Evolutionary conservation across 1,140 invertebrate species (phyloP).

Genomic region (Onthophagus taurus): DNA sequence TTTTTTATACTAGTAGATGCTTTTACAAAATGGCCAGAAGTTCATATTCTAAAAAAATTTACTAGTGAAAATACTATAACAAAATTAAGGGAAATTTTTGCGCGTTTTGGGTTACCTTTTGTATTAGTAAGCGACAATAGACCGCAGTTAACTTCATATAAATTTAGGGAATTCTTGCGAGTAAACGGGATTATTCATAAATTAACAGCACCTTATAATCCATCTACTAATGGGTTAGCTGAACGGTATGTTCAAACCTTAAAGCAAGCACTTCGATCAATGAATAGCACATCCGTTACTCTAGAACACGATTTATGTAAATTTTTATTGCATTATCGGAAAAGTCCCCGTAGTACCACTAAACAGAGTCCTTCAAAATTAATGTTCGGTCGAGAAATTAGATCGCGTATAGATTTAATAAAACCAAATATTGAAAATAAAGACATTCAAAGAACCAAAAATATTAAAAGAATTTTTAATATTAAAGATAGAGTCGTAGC

Average conservation of each 20-base stretch:
- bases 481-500: too few species aligned
- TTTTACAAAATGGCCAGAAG: constrained; percentile 14
- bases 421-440: too few species aligned
- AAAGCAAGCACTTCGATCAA: constrained; percentile 22
- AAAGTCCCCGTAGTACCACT: too few species aligned
- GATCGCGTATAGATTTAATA: too few species aligned
- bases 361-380: too few species aligned
- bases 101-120: constrained; percentile 19
- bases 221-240: constrained; percentile 32
- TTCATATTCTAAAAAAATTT: constrained; percentile 1
- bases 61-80: constrained; percentile 6
- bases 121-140: constrained; percentile 23
- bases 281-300: too few species aligned
- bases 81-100: constrained; percentile 18
- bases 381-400: too few species aligned
- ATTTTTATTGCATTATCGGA: too few species aligned
- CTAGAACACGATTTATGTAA: too few species aligned
- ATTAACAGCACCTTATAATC: constrained; percentile 27
- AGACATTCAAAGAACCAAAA: too few species aligned
- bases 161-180: constrained; percentile 15
- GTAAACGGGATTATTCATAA: constrained; percentile 27
- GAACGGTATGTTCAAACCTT: constrained; percentile 31
- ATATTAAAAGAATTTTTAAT: too few species aligned
- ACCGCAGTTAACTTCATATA: constrained; percentile 11
- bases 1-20: constrained; percentile 27